A percentile compares a stretch with the other conserved stretches of the same genome.
Conservation (phyloP, 2,888 invertebrate genomes). For the Drosophila cyrtoloma region DNA sequence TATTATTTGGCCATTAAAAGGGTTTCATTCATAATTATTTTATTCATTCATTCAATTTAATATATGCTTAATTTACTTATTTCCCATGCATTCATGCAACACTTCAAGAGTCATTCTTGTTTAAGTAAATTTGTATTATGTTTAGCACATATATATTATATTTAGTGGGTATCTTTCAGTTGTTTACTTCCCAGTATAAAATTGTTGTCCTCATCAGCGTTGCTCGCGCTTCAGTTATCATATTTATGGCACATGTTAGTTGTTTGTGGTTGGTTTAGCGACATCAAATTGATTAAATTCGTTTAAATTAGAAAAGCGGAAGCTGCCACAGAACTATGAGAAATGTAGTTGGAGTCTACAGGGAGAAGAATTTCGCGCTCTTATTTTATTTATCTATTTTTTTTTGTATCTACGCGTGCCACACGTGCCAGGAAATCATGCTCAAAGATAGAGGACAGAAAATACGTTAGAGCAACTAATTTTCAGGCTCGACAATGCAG, state of each 20-base stretch:
- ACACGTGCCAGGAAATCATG: conserved; percentile 59
- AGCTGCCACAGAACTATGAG: conserved; percentile 41
- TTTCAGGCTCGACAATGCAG: conserved; percentile 51
- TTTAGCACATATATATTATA: neutral
- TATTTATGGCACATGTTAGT: conserved; percentile 26
- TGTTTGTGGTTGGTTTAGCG: conserved; percentile 52
- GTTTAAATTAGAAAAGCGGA: conserved; percentile 70
- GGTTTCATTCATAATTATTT: neutral
- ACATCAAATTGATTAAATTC: conserved; percentile 75
- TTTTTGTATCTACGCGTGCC: conserved; percentile 36
- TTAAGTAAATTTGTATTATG: neutral
- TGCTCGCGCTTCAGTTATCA: conserved; percentile 25
- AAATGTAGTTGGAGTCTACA: conserved; percentile 6
- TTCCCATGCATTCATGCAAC: neutral
- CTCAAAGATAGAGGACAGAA: conserved; percentile 33
- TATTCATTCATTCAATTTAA: neutral
- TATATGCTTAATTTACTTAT: neutral
- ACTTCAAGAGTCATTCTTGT: neutral
- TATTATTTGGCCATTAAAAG: neutral
- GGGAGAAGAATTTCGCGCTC: conserved; percentile 4
- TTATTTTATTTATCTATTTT: neutral
- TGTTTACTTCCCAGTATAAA: neutral
- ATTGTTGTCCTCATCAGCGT: neutral
- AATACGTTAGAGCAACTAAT: conserved; percentile 64
- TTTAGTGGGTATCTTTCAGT: conserved; percentile 12